Base-by-base conservation (phyloP, 2,797 vertebrate species). In the Hemitrygon akajei region DNA sequence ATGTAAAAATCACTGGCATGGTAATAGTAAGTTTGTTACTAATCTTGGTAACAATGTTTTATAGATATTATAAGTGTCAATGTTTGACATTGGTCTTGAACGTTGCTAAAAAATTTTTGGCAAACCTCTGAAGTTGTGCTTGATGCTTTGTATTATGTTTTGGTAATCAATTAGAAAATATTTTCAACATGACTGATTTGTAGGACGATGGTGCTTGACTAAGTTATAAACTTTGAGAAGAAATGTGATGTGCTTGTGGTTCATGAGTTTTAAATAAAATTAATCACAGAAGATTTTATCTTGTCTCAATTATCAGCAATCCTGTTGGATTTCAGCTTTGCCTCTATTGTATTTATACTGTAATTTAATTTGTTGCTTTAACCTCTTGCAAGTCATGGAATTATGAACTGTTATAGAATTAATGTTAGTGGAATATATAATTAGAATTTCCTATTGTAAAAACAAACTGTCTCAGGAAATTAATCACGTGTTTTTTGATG, bases 351-450 rank as follows among this genome's bases (percentile, higher is more conserved):
- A 2, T 25, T 91, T 14, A 40, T 71, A n/a, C 63, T 37, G 34
- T 34, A 66, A 91, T 30, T 73, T 22, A 71, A 40, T 92, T 20
- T 56, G 47, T 22, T 12, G n/a, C 16, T 30, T 84, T 58, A 25
- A 84, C 2, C 47, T 84, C 10, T 47, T 84, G 58, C 58, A 63
- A 87, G 63, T 89, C 86, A 89, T 89, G 86, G 27, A 89, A 47
- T 69, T 25, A 73, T 92, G 89, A 92, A 75, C 71, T 47, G 91
- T 37, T 91, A 22, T 71, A 47, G 69, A 93, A 93, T 76, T 75
- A 75, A 76, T 92, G 71, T 92, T 34, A 22, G 20, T 63, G 25
- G 89, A 76, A 76, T 75, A 47, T 92, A 6, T 56, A 92, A 92
- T 47, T 18, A 73, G 18, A 30, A 30, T 56, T 89, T 89, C 63